phyloP scores from a whole-genome alignment of 2,888 invertebrate species.

The Hirtodrosophila alboralis region DNA sequence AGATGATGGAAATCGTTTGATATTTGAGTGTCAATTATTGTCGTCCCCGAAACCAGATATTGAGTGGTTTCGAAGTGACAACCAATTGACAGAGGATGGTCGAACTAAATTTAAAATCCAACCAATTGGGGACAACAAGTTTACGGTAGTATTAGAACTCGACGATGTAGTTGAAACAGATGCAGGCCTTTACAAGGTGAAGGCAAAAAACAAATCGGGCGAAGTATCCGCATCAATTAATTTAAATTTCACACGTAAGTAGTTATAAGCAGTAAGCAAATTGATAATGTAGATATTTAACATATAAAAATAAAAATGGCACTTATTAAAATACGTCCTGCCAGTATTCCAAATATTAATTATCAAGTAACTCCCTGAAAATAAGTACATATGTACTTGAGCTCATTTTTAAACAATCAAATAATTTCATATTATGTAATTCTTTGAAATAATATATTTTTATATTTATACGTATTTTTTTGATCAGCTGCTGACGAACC shows the following conservation, averaged over 20 bases:
- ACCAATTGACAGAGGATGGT: conserved; percentile 91
- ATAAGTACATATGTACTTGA: neutral
- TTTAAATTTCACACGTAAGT: conserved; percentile 99
- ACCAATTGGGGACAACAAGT: conserved; percentile 93
- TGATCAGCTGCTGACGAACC: conserved; percentile 95
- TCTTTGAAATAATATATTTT: conserved; percentile 15
- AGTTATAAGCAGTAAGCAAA: conserved; percentile 17
- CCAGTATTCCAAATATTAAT: too few relatives aligned
- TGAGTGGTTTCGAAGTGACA: conserved; percentile 95
- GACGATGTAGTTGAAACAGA: conserved; percentile 98
- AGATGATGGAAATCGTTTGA: conserved; percentile 96
- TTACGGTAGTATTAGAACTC: conserved; percentile 95
- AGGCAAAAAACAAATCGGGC: conserved; percentile 98
- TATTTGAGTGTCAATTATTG: conserved; percentile 96
- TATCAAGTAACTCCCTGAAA: neutral
- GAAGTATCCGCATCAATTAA: conserved; percentile 98
- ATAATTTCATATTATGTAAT: neutral
- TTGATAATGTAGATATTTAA: too few relatives aligned
- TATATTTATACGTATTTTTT: conserved; percentile 33
- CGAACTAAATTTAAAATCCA: conserved; percentile 95
- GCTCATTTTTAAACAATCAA: neutral
- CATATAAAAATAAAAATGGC: too few relatives aligned
- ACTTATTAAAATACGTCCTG: too few relatives aligned
- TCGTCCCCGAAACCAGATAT: conserved; percentile 95
- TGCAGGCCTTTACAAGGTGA: conserved; percentile 98